These are phyloP conservation scores for Masnerella sp. DNA, from an alignment of 2,888 invertebrate species.

Conservation along the genomic window DNA sequence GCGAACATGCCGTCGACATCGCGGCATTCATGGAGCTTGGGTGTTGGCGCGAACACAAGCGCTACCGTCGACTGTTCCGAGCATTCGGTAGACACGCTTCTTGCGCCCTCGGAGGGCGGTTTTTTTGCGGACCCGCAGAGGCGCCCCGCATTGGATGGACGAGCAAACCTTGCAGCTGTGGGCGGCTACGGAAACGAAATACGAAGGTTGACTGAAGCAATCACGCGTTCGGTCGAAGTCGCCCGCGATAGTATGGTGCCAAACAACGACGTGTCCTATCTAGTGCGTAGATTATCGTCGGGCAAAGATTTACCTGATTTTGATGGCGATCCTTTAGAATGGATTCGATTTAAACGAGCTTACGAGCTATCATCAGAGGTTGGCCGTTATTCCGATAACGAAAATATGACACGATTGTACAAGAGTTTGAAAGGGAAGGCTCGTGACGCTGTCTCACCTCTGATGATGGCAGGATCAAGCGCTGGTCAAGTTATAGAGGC, in stretches of 20 bases:
- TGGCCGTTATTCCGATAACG: conserved; percentile 36
- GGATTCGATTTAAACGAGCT: conserved; percentile 33
- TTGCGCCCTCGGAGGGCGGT: no score
- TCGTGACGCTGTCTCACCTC: conserved; percentile 29
- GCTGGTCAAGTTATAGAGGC: conserved; percentile 20
- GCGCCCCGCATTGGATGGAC: no score
- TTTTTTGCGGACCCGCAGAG: no score
- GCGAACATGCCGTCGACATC: no score
- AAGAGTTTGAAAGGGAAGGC: conserved; percentile 28
- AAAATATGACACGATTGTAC: conserved; percentile 42
- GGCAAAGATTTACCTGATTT: conserved; percentile 7
- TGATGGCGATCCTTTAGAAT: conserved; percentile 27
- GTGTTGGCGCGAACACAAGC: no score
- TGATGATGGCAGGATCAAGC: background rate
- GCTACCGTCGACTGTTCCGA: no score
- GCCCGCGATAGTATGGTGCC: background rate
- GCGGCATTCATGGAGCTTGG: no score
- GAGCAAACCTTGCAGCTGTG: conserved; percentile 10
- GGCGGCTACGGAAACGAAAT: background rate
- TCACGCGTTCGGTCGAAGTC: conserved; percentile 1
- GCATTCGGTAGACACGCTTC: no score
- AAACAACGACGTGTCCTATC: background rate
- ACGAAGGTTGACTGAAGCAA: background rate
- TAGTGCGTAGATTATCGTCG: background rate
- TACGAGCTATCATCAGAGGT: conserved; percentile 31